Conservation (phyloP, 2,797 vertebrate genomes). For the Zalophus californianus region DNA sequence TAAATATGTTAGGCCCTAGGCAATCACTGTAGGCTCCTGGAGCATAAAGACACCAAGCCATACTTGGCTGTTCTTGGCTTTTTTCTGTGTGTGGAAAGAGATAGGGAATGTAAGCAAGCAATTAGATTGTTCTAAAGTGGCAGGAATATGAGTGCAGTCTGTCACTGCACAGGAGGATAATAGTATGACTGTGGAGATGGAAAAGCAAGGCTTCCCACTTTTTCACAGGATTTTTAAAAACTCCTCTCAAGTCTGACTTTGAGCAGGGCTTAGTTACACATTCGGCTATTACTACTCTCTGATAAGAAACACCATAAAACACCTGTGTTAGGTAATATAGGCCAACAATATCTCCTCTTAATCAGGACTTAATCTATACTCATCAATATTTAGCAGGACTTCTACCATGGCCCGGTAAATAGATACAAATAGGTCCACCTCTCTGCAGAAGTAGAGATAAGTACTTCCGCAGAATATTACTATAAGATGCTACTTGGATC, state of each 20-base stretch:
- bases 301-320: constrained; percentile 79
- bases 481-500: constrained; percentile 44
- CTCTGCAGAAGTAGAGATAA: constrained; percentile 65
- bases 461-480: constrained; percentile 39
- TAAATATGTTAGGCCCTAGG: background rate
- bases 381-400: constrained; percentile 61
- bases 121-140: background rate
- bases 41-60: background rate
- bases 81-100: background rate
- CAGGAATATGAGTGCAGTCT: accelerated
- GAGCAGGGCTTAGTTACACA: constrained; percentile 19
- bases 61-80: background rate
- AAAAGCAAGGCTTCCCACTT: background rate
- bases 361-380: constrained; percentile 50
- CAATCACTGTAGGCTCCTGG: background rate
- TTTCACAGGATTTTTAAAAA: background rate
- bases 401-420: constrained; percentile 7
- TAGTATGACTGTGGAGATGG: background rate
- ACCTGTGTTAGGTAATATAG: constrained; percentile 78
- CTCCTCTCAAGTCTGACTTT: constrained; percentile 42
- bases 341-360: constrained; percentile 60
- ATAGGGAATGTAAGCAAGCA: background rate
- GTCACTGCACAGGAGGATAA: background rate
- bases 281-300: constrained; percentile 49
- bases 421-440: constrained; percentile 27